phyloP scores from a whole-genome alignment of 2,797 vertebrate species.

The Pelobates cultripes region DNA sequence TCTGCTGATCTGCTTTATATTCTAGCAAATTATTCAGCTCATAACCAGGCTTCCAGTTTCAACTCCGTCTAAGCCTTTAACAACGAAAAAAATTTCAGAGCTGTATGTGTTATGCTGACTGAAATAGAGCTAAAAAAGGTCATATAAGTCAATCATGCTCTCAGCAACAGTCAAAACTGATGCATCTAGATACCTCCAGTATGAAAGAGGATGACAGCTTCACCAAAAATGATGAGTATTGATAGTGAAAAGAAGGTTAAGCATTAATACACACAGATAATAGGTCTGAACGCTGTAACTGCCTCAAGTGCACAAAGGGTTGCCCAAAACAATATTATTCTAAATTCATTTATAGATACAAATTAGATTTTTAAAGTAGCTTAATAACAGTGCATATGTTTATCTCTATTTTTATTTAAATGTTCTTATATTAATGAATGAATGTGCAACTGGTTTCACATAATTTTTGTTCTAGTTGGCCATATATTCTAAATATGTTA shows the following conservation, averaged over 20 bases:
- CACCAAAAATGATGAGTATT: not conserved
- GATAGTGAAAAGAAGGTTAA: not conserved
- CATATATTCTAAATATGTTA: no score
- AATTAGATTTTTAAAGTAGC: no score
- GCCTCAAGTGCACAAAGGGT: no score
- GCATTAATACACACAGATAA: not conserved
- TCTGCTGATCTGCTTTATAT: constrained; percentile 4
- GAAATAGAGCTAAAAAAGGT: constrained; percentile 12
- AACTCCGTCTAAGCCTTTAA: not conserved
- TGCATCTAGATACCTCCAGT: not conserved
- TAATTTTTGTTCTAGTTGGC: no score
- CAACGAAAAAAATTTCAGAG: not conserved
- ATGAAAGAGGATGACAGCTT: not conserved
- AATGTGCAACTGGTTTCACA: no score
- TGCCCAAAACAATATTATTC: no score
- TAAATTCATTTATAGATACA: no score
- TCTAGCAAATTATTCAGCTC: constrained; percentile 1
- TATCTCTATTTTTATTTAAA: no score
- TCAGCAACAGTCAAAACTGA: not conserved
- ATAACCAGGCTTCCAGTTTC: not conserved
- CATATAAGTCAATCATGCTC: not conserved
- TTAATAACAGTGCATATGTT: no score
- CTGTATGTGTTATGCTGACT: not conserved
- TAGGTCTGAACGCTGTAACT: no score
- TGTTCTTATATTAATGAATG: no score